phyloP scores from a whole-genome alignment of 1,140 invertebrate genomes.

The Eciton burchellii region DNA sequence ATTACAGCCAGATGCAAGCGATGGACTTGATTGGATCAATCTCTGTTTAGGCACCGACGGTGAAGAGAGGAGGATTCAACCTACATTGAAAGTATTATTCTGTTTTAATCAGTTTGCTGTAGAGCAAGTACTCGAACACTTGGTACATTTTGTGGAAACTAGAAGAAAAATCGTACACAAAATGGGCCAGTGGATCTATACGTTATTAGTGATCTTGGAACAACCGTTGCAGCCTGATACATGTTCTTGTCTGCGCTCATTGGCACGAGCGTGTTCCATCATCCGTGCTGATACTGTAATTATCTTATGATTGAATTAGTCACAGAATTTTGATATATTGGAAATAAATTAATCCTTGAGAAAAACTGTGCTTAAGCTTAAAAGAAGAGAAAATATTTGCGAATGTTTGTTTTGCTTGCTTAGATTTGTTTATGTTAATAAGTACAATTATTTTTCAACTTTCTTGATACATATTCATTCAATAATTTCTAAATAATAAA shows the following conservation, averaged over 20 bases:
- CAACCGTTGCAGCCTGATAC: slow-evolving; percentile 87
- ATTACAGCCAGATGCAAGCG: slow-evolving; percentile 79
- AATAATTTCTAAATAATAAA: background rate
- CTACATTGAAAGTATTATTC: slow-evolving; percentile 84
- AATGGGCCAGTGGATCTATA: slow-evolving; percentile 87
- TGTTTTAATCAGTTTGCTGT: slow-evolving; percentile 85
- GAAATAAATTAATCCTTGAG: slow-evolving; percentile 18
- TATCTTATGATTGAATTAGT: background rate
- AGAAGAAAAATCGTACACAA: slow-evolving; percentile 75
- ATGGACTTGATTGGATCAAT: slow-evolving; percentile 78
- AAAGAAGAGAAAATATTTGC: background rate
- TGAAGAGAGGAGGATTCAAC: slow-evolving; percentile 59
- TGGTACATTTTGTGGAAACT: slow-evolving; percentile 84
- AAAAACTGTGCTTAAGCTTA: background rate
- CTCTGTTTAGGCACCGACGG: slow-evolving; percentile 73
- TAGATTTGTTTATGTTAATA: background rate
- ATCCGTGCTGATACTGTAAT: slow-evolving; percentile 86
- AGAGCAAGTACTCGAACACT: slow-evolving; percentile 86
- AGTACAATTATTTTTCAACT: background rate
- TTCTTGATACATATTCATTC: no score
- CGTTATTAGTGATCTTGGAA: slow-evolving; percentile 86
- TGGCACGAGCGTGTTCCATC: slow-evolving; percentile 86
- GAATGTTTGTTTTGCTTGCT: background rate
- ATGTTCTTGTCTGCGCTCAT: slow-evolving; percentile 85
- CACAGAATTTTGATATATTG: background rate